Conservation (phyloP, 2,888 invertebrate genomes). For the Abrostola triplasia region DNA sequence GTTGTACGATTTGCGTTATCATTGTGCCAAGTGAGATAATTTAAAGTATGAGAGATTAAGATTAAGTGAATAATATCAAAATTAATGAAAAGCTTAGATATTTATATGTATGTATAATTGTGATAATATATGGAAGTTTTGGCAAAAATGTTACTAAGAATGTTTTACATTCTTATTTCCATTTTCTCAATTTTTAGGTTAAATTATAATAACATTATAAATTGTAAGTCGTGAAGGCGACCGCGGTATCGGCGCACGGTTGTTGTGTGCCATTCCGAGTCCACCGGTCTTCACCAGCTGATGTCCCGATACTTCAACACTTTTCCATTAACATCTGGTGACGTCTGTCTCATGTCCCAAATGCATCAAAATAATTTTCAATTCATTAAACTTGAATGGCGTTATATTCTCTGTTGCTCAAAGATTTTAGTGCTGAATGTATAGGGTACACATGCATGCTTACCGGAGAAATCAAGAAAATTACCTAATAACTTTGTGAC, state of each 20-base stretch:
- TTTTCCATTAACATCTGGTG: slow-evolving; percentile 40
- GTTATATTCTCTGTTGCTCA: slow-evolving; percentile 29
- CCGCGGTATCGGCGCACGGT: slow-evolving; percentile 13
- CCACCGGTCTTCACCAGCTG: slow-evolving; percentile 29
- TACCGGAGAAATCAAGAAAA: slow-evolving; percentile 28
- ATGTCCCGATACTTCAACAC: slow-evolving; percentile 51
- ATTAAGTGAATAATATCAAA: slow-evolving; percentile 87
- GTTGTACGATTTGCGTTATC: slow-evolving; percentile 84
- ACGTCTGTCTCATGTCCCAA: slow-evolving; percentile 62
- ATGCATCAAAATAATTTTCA: slow-evolving; percentile 74
- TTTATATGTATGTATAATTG: slow-evolving; percentile 86
- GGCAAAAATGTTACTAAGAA: slow-evolving; percentile 77
- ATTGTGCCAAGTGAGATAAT: slow-evolving; percentile 88
- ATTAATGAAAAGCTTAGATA: slow-evolving; percentile 84
- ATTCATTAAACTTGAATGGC: slow-evolving; percentile 58
- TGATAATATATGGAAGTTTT: slow-evolving; percentile 88
- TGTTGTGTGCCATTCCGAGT: slow-evolving; percentile 9
- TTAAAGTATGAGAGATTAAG: slow-evolving; percentile 85
- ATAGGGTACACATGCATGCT: slow-evolving; percentile 52
- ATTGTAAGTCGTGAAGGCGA: slow-evolving; percentile 48
- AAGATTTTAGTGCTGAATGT: slow-evolving; percentile 52
- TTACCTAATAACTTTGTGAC: slow-evolving; percentile 43
- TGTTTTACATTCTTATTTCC: slow-evolving; percentile 77
- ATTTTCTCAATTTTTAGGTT: slow-evolving; percentile 74
- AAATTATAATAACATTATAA: slow-evolving; percentile 67